Evolutionary conservation across 1,140 invertebrate genomes (phyloP).

Genomic region (Eumaeus atala): DNA sequence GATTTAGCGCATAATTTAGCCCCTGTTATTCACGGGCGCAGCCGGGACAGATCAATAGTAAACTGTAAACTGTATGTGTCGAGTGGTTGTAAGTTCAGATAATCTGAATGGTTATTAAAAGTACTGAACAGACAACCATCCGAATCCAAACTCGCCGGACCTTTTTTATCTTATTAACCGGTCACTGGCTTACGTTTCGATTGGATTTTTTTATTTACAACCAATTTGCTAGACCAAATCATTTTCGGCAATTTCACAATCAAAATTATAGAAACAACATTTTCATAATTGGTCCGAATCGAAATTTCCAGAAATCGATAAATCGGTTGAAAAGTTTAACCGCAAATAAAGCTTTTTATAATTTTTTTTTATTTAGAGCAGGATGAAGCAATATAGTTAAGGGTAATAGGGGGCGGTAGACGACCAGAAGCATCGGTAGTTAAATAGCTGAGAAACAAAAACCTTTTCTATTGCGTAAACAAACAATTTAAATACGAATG

Average conservation of each 20-base stretch:
- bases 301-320: slow-evolving; percentile 7
- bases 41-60: no score
- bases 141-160: background rate
- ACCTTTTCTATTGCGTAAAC: slow-evolving; percentile 6
- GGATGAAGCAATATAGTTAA: slow-evolving; percentile 4
- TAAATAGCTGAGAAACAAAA: background rate
- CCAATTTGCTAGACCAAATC: slow-evolving; percentile 3
- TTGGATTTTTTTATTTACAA: background rate
- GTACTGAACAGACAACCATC: no score
- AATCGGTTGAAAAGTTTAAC: background rate
- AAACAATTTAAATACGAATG: slow-evolving; percentile 13
- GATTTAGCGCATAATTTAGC: no score
- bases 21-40: no score
- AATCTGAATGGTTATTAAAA: no score
- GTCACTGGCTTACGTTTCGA: background rate
- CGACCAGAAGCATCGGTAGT: slow-evolving; percentile 5
- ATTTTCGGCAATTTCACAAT: slow-evolving; percentile 10
- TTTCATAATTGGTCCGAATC: background rate
- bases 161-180: slow-evolving; percentile 11
- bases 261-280: slow-evolving; percentile 1
- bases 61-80: no score
- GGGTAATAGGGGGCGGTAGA: background rate
- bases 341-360: slow-evolving; percentile 3
- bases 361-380: background rate
- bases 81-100: no score